A percentile compares a stretch with the other conserved stretches of the same genome.
Evolutionary conservation across 2,113 vertebrate genomes (phyloP).

Genomic region (Hiodon tergisus): DNA sequence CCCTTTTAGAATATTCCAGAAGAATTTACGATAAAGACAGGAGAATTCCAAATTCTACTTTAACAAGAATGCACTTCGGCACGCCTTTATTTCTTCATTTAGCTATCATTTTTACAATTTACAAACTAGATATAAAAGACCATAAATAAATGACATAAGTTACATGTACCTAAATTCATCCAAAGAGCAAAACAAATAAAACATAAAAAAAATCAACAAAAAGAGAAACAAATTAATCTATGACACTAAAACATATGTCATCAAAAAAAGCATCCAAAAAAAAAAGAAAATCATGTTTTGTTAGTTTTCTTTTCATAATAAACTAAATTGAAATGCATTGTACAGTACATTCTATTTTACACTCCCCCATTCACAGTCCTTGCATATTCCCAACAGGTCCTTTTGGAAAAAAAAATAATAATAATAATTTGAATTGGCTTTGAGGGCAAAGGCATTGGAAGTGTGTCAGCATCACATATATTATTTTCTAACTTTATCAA

Average conservation of each 20-base stretch:
- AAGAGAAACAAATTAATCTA: slow-evolving; percentile 64
- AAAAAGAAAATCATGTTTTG: slow-evolving; percentile 63
- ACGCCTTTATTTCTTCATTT: slow-evolving; percentile 86
- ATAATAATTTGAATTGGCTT: slow-evolving; percentile 67
- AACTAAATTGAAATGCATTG: slow-evolving; percentile 83
- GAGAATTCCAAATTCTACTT: slow-evolving; percentile 79
- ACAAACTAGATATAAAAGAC: slow-evolving; percentile 99
- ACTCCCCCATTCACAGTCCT: slow-evolving; percentile 68
- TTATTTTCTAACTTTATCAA: slow-evolving; percentile 34
- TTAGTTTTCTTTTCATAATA: slow-evolving; percentile 69
- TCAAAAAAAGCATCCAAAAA: slow-evolving; percentile 68
- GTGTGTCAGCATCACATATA: slow-evolving; percentile 41
- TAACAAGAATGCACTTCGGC: slow-evolving; percentile 84
- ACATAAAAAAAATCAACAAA: slow-evolving; percentile 28
- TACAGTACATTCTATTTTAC: slow-evolving; percentile 92
- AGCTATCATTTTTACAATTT: slow-evolving; percentile 91
- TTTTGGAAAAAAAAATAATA: slow-evolving; percentile 64
- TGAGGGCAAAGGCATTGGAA: slow-evolving; percentile 54
- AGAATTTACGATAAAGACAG: neutral
- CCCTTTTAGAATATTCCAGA: neutral
- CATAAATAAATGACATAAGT: slow-evolving; percentile 99
- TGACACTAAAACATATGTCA: slow-evolving; percentile 73
- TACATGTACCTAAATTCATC: slow-evolving; percentile 94
- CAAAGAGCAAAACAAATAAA: slow-evolving; percentile 59
- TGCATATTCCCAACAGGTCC: slow-evolving; percentile 87